Conservation (phyloP, 1,140 invertebrate species). For the Diorhabda elongata region DNA sequence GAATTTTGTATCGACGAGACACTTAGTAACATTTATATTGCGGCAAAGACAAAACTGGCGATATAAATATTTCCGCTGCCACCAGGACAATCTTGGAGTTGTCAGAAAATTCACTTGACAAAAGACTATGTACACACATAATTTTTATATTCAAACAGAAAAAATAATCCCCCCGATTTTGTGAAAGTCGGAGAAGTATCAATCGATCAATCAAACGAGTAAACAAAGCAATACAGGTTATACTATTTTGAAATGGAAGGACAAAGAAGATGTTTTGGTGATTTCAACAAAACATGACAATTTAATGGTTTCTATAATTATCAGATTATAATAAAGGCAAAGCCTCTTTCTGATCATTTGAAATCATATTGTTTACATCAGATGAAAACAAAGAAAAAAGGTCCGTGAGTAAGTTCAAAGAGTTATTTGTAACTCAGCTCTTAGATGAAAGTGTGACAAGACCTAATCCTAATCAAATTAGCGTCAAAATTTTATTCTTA, state of each 20-base stretch:
- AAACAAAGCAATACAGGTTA: slow-evolving; percentile 44
- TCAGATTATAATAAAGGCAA: slow-evolving; percentile 34
- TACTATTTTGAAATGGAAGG: slow-evolving; percentile 47
- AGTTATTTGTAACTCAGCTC: too few relatives aligned
- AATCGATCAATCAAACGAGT: slow-evolving; percentile 35
- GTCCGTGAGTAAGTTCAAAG: too few relatives aligned
- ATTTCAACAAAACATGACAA: slow-evolving; percentile 45
- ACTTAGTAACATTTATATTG: neutral
- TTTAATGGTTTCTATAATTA: slow-evolving; percentile 12
- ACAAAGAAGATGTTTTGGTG: slow-evolving; percentile 47
- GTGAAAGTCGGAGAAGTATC: slow-evolving; percentile 44
- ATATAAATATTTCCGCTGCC: neutral
- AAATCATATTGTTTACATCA: too few relatives aligned
- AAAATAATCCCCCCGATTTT: slow-evolving; percentile 27
- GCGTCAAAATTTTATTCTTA: too few relatives aligned
- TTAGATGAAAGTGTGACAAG: too few relatives aligned
- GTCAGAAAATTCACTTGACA: slow-evolving; percentile 15
- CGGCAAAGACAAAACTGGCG: neutral
- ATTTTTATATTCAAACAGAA: slow-evolving; percentile 46
- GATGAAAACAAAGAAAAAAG: too few relatives aligned
- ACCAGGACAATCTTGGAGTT: slow-evolving; percentile 11
- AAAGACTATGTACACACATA: slow-evolving; percentile 29
- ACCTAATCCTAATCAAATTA: too few relatives aligned
- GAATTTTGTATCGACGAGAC: too few relatives aligned
- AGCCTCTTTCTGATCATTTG: neutral